Evolutionary conservation across 2,888 invertebrate genomes (phyloP).

Genomic region (Phortica okadai): DNA sequence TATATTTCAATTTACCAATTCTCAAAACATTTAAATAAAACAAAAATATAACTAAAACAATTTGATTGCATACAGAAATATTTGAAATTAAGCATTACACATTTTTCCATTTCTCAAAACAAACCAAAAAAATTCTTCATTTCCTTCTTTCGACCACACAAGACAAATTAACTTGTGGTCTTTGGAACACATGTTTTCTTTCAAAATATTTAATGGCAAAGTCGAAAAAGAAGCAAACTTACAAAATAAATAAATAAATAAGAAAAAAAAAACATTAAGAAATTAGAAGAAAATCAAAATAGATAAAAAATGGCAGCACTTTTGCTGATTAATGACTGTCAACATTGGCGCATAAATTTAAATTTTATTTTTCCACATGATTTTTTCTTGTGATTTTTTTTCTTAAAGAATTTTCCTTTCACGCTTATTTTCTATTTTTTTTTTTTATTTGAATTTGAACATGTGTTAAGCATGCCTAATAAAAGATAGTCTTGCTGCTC

Average conservation of each 20-base stretch:
- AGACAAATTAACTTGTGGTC: constrained; percentile 68
- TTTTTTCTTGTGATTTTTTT: constrained; percentile 25
- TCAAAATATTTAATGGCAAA: constrained; percentile 70
- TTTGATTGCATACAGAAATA: too few species aligned
- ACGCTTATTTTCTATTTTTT: constrained; percentile 51
- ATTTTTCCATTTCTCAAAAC: too few species aligned
- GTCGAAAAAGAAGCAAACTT: constrained; percentile 35
- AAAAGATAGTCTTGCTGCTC: not conserved
- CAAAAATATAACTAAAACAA: too few species aligned
- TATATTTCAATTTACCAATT: too few species aligned
- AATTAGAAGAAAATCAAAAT: constrained; percentile 33
- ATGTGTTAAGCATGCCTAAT: constrained; percentile 19
- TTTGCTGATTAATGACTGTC: constrained; percentile 53
- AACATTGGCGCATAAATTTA: constrained; percentile 50
- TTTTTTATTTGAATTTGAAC: not conserved
- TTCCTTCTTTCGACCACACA: constrained; percentile 39
- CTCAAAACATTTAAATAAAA: too few species aligned
- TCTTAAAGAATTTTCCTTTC: constrained; percentile 6
- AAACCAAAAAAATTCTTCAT: not conserved
- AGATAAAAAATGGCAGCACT: constrained; percentile 41
- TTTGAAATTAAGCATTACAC: too few species aligned
- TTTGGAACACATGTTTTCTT: constrained; percentile 68
- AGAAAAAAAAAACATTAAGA: constrained; percentile 21
- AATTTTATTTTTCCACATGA: constrained; percentile 31
- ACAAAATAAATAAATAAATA: constrained; percentile 41